Base-by-base conservation (phyloP, 2,888 invertebrate species). In the Norana najaformis region DNA sequence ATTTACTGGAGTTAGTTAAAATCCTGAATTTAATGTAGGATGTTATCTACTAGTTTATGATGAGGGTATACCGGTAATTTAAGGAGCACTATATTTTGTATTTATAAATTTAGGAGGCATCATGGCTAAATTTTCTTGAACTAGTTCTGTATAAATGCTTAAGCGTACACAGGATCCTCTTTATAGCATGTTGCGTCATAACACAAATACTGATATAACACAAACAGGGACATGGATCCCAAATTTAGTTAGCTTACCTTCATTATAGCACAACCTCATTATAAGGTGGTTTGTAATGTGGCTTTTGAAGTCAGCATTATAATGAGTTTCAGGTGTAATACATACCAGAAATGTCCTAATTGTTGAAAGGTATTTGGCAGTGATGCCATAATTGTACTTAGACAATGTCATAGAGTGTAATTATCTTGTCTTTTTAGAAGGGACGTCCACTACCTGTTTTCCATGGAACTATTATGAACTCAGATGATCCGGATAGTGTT, bases 401-500 rank as follows among this genome's bases (percentile, higher is more conserved):
- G 11, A 1, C 13, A 11, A n/a, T 6, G 30, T 30, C 69, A n/a
- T 69, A 8, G 69, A 69, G 69, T 69, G 69, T 69, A 30, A n/a
- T 8, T 69, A 5, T 85, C 37, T 85, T 37, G 35, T 85, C 18
- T 37, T 85, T 85, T 85, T 18, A 85, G 85, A 85, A 85, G 35
- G 85, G 85, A 35, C 85, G 85, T 35, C 85, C 85, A 23, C 85
- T 85, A 6, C 85, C 85, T 37, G 37, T 37, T 36, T 85, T 85
- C 85, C 85, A 14, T 85, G 85, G 35, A 35, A 37, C 35, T 85
- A 69, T 69, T 69, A 37, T n/a, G 23, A 35, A 35, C 37, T 35
- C 36, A 6, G 85, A 85, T 36, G 85, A 85, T 37, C 85, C 18
- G 85, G 85, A 85, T 36, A 85, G 20, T 30, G 85, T 36, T 1